These are phyloP conservation scores for Copsychus sechellarum DNA, from an alignment of 2,113 vertebrate genomes.

Conservation along the genomic window DNA sequence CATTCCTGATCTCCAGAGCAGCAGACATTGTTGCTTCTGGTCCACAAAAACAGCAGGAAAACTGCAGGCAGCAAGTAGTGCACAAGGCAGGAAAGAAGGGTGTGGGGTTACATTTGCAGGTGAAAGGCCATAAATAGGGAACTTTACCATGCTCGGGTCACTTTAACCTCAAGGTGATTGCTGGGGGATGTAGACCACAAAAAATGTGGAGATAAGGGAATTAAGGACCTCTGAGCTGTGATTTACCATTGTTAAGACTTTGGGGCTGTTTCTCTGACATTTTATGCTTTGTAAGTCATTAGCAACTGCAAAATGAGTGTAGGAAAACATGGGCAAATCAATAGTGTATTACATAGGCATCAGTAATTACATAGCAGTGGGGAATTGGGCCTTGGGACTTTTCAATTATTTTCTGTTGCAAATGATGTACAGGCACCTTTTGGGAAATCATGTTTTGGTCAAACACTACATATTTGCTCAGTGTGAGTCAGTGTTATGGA, in stretches of 20 bases:
- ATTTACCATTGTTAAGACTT: slow-evolving; percentile 7
- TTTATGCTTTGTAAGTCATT: slow-evolving; percentile 13
- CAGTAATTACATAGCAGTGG: slow-evolving; percentile 32
- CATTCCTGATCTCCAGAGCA: neutral
- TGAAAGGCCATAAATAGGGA: neutral
- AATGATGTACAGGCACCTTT: slow-evolving; percentile 18
- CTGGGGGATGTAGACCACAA: fast-evolving
- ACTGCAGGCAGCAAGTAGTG: neutral
- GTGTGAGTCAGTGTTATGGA: neutral
- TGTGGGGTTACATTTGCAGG: neutral
- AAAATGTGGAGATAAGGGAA: neutral
- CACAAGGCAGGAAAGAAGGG: neutral
- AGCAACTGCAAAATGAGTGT: slow-evolving; percentile 9
- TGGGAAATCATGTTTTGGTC: slow-evolving; percentile 44
- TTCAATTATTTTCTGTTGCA: slow-evolving; percentile 43
- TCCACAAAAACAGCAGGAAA: neutral
- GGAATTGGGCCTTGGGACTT: slow-evolving; percentile 11
- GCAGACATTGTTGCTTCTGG: neutral
- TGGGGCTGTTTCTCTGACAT: neutral
- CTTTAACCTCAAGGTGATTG: neutral
- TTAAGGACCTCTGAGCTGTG: neutral
- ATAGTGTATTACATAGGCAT: slow-evolving; percentile 22
- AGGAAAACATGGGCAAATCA: slow-evolving; percentile 19
- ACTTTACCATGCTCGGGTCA: neutral
- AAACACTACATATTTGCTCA: neutral